These are phyloP conservation scores for Acrobasis repandana DNA, from an alignment of 2,888 invertebrate genomes.

Conservation along the genomic window DNA sequence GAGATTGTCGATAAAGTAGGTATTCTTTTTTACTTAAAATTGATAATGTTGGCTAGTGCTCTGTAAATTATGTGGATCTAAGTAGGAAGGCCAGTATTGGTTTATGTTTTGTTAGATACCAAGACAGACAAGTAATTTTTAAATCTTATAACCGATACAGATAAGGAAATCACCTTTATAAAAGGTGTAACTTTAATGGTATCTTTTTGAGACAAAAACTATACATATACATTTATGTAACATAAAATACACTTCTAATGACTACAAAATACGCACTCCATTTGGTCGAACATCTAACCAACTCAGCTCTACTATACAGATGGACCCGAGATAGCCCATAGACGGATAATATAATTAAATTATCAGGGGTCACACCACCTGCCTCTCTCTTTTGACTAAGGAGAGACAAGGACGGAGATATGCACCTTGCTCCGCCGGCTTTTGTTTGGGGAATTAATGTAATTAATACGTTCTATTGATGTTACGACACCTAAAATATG, in stretches of 20 bases:
- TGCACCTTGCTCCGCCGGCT: conserved; percentile 46
- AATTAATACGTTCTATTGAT: conserved; percentile 22
- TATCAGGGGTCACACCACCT: conserved; percentile 57
- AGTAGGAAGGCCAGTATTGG: too few species aligned
- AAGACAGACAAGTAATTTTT: too few species aligned
- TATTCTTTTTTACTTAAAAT: too few species aligned
- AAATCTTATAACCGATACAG: too few species aligned
- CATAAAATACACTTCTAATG: background rate
- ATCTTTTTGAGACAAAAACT: too few species aligned
- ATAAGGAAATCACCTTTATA: too few species aligned
- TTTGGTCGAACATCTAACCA: conserved; percentile 38
- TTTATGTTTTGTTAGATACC: too few species aligned
- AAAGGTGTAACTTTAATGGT: too few species aligned
- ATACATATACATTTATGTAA: too few species aligned
- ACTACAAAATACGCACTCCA: conserved; percentile 40
- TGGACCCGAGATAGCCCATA: conserved; percentile 51
- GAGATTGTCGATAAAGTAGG: too few species aligned
- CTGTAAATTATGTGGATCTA: too few species aligned
- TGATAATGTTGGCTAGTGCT: too few species aligned
- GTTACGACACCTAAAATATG: conserved; percentile 14
- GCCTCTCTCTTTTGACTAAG: conserved; percentile 42
- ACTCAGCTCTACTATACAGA: conserved; percentile 46
- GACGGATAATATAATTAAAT: conserved; percentile 69
- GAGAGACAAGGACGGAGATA: conserved; percentile 41
- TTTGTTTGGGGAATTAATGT: conserved; percentile 24